Base-by-base conservation (phyloP, 1,140 invertebrate genomes). In the Anagrus nilaparvatae region DNA sequence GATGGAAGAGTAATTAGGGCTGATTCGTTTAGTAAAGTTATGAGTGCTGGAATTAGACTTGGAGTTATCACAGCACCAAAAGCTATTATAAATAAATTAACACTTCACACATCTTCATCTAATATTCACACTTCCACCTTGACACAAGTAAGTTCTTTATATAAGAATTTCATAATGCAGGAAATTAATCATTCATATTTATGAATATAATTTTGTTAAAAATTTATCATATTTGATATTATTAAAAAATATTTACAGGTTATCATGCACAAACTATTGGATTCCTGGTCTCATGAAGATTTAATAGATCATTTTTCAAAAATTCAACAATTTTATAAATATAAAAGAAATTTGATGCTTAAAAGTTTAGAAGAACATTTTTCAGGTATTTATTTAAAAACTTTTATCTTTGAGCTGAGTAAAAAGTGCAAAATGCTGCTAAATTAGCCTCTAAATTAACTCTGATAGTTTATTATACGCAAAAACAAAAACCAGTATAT, bases 11-110 rank as follows among this genome's bases (percentile, higher is more conserved):
- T 78, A 0, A 42, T 78, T 25, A 56, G 76, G 47, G 65, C 74
- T 50, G 76, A 78, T 51, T 77, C 76, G 0, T 75, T 78, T 44
- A 78, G 75, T n/a, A 78, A 78, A 61, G 52, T 76, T 8, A 46
- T 78, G 3, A 75, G 61, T 44, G 59, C 67, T n/a, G 70, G 69
- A 19, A 29, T 69, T 18, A 55, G 72, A 18, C 45, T 77, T 3
- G 75, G 75, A 4, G 65, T 65, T 37, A 60, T 74, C 1, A 74
- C 71, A 9, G 75, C 72, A 3, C 64, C 64, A 4, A 60, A 55
- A 37, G 42, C 52, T 5, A 39, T 75, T 3, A 46, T 71, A 2
- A 36, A 50, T 16, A 50, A 45, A 28, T 44, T 74, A 7, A 46
- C 58, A 6, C 29, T 62, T 7, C 72, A 75, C 29, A 57, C 72